phyloP scores from a whole-genome alignment of 1,140 invertebrate species.

The Heterodera carotae region DNA sequence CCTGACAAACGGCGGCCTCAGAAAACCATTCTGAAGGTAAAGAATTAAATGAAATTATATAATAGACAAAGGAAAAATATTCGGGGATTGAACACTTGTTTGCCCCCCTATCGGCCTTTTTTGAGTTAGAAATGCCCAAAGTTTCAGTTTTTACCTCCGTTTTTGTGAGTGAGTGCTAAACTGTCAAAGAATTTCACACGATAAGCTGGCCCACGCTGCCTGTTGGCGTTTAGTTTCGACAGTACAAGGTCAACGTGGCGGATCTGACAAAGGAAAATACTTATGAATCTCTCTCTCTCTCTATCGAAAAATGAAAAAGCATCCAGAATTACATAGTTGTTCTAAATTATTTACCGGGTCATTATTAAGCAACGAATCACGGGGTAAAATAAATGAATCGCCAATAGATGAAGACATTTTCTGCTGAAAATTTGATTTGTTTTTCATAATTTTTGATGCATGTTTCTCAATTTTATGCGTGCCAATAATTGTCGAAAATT shows the following conservation, averaged over 20 bases:
- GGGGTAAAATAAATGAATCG: not conserved
- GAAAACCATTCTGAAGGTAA: slow-evolving; percentile 72
- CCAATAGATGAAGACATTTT: not conserved
- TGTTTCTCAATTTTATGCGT: too few relatives aligned
- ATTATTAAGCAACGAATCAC: not conserved
- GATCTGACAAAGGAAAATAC: not conserved
- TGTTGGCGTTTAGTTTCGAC: not conserved
- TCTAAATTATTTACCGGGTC: not conserved
- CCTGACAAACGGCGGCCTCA: slow-evolving; percentile 70
- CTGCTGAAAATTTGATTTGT: too few relatives aligned
- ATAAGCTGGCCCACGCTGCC: not conserved
- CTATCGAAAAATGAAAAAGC: not conserved
- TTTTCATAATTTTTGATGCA: too few relatives aligned
- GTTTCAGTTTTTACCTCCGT: not conserved
- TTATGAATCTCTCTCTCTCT: not conserved
- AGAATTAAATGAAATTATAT: not conserved
- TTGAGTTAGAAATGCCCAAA: not conserved
- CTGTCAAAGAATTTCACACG: not conserved
- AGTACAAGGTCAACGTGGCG: not conserved
- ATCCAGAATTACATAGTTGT: not conserved
- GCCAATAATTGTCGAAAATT: too few relatives aligned
- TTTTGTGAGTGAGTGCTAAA: not conserved
- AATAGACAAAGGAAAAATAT: not conserved
- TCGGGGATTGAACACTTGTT: not conserved
- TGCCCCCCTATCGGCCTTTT: not conserved